Evolutionary conservation across 2,888 invertebrate genomes (phyloP).

Genomic region (Liopterus haemorrhoidalis): DNA sequence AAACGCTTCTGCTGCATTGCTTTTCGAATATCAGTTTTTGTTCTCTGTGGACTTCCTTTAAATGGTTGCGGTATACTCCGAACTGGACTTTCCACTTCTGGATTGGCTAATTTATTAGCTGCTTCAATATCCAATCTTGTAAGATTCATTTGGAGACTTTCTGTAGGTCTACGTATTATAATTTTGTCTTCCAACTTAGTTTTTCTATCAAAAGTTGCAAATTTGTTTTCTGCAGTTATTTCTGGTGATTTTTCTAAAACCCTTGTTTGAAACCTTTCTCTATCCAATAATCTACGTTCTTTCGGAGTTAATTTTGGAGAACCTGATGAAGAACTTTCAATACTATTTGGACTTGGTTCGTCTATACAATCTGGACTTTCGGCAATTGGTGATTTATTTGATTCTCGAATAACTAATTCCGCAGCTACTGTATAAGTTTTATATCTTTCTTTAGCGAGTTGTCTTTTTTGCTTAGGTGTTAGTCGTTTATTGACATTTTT

Average conservation of each 20-base stretch:
- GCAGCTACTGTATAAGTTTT: conserved; percentile 76
- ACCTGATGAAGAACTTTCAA: conserved; percentile 24
- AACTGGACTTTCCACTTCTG: too few relatives aligned
- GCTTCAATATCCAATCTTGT: background rate
- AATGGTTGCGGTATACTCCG: conserved; percentile 30
- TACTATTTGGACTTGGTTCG: conserved; percentile 19
- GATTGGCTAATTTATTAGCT: too few relatives aligned
- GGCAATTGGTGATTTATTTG: conserved; percentile 35
- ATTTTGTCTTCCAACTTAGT: too few relatives aligned
- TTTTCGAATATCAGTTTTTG: conserved; percentile 38
- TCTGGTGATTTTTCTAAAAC: too few relatives aligned
- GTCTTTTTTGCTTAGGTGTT: conserved; percentile 73
- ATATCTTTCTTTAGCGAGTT: conserved; percentile 69
- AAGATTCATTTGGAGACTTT: conserved; percentile 12
- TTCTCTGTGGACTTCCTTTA: conserved; percentile 36
- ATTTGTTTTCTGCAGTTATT: too few relatives aligned
- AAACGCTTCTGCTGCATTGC: conserved; percentile 51
- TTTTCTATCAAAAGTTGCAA: conserved; percentile 5
- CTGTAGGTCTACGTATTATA: conserved; percentile 27
- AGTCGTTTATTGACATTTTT: conserved; percentile 47
- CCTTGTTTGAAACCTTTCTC: conserved; percentile 66
- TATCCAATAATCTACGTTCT: conserved; percentile 60
- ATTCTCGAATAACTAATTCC: conserved; percentile 49
- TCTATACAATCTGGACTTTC: conserved; percentile 16
- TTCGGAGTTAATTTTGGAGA: conserved; percentile 54